Percentiles rank a stretch among this genome's conserved stretches.
Conservation (phyloP, 2,113 vertebrate genomes). For the Platanista minor region DNA sequence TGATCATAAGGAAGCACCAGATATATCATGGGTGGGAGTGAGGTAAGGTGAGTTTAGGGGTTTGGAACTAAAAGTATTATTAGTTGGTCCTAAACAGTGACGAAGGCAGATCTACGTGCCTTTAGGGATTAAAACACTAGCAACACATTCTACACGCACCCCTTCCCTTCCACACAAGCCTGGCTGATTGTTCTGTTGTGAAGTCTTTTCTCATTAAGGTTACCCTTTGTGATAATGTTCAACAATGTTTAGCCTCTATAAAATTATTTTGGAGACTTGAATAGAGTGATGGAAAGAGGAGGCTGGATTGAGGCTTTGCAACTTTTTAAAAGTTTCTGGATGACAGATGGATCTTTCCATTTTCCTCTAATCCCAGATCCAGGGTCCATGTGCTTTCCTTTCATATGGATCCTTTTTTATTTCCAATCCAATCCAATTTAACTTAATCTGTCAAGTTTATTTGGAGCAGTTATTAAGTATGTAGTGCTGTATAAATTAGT, state of each 20-base stretch:
- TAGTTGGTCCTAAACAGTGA: neutral
- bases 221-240: neutral
- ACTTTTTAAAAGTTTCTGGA: neutral
- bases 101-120: fast-evolving
- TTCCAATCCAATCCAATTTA: neutral
- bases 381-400: neutral
- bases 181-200: neutral
- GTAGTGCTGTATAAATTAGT: fast-evolving
- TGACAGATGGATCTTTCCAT: neutral
- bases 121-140: neutral
- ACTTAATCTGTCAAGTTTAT: neutral
- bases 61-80: neutral
- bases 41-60: neutral
- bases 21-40: neutral
- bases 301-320: neutral
- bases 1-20: neutral
- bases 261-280: neutral
- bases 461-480: neutral
- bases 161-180: neutral
- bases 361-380: neutral
- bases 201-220: neutral
- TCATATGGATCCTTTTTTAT: neutral
- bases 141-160: neutral
- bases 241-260: neutral
- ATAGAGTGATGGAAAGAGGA: neutral